Percentiles rank a stretch among this genome's conserved stretches.
phyloP scores from a whole-genome alignment of 1,140 invertebrate genomes.

The Uloborus diversus region DNA sequence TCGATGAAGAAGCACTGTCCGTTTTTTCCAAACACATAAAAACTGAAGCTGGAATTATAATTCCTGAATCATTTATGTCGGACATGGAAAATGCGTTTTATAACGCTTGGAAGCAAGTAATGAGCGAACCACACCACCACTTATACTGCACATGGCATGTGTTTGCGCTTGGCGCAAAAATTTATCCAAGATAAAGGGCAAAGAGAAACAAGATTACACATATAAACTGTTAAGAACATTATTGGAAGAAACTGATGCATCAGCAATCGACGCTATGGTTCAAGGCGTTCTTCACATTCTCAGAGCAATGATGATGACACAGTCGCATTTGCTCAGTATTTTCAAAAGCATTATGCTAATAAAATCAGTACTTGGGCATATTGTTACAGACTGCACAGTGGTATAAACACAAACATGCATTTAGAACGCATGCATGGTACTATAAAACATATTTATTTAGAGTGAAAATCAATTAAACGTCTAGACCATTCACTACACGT shows the following conservation, averaged over 20 bases:
- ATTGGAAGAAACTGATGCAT: background rate
- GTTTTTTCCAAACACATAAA: background rate
- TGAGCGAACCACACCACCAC: background rate
- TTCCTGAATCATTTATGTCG: background rate
- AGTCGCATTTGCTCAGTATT: background rate
- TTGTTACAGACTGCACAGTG: slow-evolving; percentile 16
- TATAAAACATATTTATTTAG: slow-evolving; percentile 14
- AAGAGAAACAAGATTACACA: background rate
- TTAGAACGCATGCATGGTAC: slow-evolving; percentile 13
- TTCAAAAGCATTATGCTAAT: background rate
- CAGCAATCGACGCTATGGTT: background rate
- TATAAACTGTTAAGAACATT: background rate
- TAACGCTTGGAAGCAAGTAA: background rate
- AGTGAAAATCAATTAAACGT: slow-evolving; percentile 7
- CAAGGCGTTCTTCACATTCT: background rate
- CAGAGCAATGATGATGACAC: background rate
- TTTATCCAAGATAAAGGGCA: background rate
- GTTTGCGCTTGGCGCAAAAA: background rate
- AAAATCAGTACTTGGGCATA: background rate
- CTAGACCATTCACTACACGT: background rate
- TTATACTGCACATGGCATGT: background rate
- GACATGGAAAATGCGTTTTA: background rate
- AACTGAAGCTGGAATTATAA: background rate
- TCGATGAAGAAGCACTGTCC: background rate
- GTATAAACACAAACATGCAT: slow-evolving; percentile 35